These are phyloP conservation scores for Ericerus pela DNA, from an alignment of 1,140 invertebrate genomes.

Conservation along the genomic window DNA sequence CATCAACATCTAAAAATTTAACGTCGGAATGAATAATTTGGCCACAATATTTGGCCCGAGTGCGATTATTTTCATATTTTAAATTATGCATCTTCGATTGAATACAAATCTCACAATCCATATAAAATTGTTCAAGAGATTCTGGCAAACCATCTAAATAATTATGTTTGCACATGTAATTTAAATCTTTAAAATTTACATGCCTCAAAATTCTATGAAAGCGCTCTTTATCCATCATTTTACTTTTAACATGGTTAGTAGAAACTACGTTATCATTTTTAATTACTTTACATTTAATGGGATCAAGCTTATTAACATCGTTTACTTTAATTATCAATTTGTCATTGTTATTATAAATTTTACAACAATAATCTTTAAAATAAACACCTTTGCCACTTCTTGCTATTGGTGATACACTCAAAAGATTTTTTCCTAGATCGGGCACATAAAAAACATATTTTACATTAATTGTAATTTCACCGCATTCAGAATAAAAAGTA, in stretches of 20 bases:
- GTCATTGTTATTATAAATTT: not conserved
- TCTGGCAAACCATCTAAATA: not conserved
- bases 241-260: not conserved
- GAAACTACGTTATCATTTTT: not conserved
- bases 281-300: not conserved
- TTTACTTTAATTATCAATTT: no score
- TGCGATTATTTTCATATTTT: conserved; percentile 13
- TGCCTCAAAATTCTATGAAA: not conserved
- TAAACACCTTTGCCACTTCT: not conserved
- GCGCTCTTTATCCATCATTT: conserved; percentile 14
- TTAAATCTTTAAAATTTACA: conserved; percentile 3
- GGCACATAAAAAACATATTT: not conserved
- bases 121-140: not conserved
- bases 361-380: not conserved
- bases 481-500: not conserved
- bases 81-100: conserved; percentile 15
- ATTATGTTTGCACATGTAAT: not conserved
- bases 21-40: conserved; percentile 15
- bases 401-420: not conserved
- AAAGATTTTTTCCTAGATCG: not conserved
- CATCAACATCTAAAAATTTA: not conserved
- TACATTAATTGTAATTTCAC: not conserved
- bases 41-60: conserved; percentile 4
- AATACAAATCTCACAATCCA: conserved; percentile 16
- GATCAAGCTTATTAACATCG: not conserved